phyloP scores from a whole-genome alignment of 1,140 invertebrate genomes.

The Drosophila eugracilis region DNA sequence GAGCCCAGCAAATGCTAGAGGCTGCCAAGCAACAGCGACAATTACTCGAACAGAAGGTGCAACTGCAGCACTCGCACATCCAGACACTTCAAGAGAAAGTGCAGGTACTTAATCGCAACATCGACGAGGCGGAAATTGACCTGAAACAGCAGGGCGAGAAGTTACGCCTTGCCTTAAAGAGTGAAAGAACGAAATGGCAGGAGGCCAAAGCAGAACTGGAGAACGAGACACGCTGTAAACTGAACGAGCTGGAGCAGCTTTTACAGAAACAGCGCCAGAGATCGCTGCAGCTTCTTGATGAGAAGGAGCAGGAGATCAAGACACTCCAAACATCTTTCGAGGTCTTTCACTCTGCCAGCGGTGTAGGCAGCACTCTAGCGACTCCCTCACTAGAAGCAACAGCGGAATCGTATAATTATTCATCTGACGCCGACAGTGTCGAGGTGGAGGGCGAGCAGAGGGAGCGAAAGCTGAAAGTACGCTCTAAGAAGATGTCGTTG shows the following conservation, averaged over 20 bases:
- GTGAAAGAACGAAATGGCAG: conserved; percentile 87
- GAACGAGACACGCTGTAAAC: conserved; percentile 86
- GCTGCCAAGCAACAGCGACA: conserved; percentile 44
- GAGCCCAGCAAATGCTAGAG: conserved; percentile 85
- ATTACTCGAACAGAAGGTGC: conserved; percentile 58
- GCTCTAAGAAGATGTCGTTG: conserved; percentile 76
- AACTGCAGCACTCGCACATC: conserved; percentile 87
- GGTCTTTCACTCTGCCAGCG: conserved; percentile 85
- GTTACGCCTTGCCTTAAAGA: conserved; percentile 84
- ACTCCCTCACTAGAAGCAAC: conserved; percentile 20
- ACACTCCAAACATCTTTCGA: conserved; percentile 88
- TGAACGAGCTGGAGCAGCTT: conserved; percentile 89
- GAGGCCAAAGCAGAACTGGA: conserved; percentile 86
- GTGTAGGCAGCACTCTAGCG: conserved; percentile 20
- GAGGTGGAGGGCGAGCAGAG: conserved; percentile 43
- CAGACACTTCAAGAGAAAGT: conserved; percentile 88
- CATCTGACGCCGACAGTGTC: conserved; percentile 72
- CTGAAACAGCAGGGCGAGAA: conserved; percentile 86
- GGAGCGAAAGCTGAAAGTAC: conserved; percentile 73
- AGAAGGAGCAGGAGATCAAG: conserved; percentile 92
- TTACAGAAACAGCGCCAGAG: conserved; percentile 92
- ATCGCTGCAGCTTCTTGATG: conserved; percentile 90
- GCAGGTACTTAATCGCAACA: conserved; percentile 87
- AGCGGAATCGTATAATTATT: conserved; percentile 45
- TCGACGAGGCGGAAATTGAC: conserved; percentile 87